Evolutionary conservation across 2,113 vertebrate species (phyloP), one percentile per base, ranked within the genome.

Genomic region (Archocentrus centrarchus): DNA sequence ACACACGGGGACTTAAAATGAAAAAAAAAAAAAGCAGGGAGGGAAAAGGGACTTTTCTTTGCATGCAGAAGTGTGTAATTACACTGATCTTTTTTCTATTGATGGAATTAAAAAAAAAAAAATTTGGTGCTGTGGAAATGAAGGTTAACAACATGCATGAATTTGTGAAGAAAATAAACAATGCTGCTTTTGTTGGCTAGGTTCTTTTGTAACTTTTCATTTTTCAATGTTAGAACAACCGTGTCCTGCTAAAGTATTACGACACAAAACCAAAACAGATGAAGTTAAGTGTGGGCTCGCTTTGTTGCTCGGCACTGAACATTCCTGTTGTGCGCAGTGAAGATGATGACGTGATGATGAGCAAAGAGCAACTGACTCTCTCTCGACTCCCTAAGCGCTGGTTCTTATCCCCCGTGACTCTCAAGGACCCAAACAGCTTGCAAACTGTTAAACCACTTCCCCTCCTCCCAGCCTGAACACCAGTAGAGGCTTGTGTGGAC

Each of bases 51-150:
- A 94, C 76, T 94, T 93, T 92, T 91, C 87, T 94, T 94, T 96
- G 96, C 96, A 96, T 96, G 96, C 94, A 93, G 89, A 93, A 82
- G 91, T 95, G 91, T 95, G 90, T 95, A 95, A 93, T 92, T 93
- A 93, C 89, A 79, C 90, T 79, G 86, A 91, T 90, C 84, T 90
- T 81, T 95, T 86, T 94, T 89, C 86, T 89, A 89, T 90, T 78
- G 82, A 89, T 86, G 86, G 81, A 93, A 85, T 37, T 37, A 80
- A 87, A 77, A 83, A 93, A 90, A 83, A 89, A 88, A 18, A 90
- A 91, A 89, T 85, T 85, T 88, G 94, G 93, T 94, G 94, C 92
- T 93, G 93, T 87, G 88, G 88, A 87, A 92, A 91, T 90, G 88
- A 94, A 94, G 92, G 89, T 91, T 89, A 93, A 92, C 91, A 94